A percentile compares a stretch with the other conserved stretches of the same genome.
Conservation (phyloP, 2,888 invertebrate species). For the Oeneis ivallda region DNA sequence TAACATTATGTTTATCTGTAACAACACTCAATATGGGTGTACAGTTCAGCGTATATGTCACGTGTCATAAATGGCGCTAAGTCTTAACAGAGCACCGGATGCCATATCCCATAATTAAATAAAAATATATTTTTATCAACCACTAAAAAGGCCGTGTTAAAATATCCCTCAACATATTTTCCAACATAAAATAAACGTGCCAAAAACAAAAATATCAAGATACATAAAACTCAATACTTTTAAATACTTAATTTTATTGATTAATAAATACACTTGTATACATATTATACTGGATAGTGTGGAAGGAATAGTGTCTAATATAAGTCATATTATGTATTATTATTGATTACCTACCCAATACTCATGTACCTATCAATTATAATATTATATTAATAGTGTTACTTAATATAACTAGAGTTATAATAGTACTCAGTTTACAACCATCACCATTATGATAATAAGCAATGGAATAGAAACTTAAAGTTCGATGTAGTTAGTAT, state of each 20-base stretch:
- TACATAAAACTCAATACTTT: slow-evolving; percentile 24
- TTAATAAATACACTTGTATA: slow-evolving; percentile 33
- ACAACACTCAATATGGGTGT: no score
- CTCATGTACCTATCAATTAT: slow-evolving; percentile 19
- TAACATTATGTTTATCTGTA: no score
- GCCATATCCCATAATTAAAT: not conserved
- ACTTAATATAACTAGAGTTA: slow-evolving; percentile 36
- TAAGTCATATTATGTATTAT: not conserved
- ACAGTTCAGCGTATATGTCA: not conserved
- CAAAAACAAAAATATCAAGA: slow-evolving; percentile 35
- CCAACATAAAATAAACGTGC: slow-evolving; percentile 40
- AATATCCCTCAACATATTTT: not conserved
- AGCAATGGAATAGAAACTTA: slow-evolving; percentile 69
- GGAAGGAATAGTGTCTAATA: slow-evolving; percentile 7
- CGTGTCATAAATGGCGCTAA: not conserved
- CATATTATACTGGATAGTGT: slow-evolving; percentile 29
- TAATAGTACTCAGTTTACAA: slow-evolving; percentile 57
- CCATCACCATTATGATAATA: slow-evolving; percentile 77
- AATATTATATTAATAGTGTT: slow-evolving; percentile 25
- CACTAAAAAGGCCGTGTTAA: not conserved
- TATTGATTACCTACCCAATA: slow-evolving; percentile 21
- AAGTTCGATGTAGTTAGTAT: slow-evolving; percentile 48
- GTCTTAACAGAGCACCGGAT: not conserved
- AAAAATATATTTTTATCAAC: not conserved
- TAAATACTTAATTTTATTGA: slow-evolving; percentile 28